phyloP scores from a whole-genome alignment of 2,113 vertebrate species.

The Dromiciops gliroides region DNA sequence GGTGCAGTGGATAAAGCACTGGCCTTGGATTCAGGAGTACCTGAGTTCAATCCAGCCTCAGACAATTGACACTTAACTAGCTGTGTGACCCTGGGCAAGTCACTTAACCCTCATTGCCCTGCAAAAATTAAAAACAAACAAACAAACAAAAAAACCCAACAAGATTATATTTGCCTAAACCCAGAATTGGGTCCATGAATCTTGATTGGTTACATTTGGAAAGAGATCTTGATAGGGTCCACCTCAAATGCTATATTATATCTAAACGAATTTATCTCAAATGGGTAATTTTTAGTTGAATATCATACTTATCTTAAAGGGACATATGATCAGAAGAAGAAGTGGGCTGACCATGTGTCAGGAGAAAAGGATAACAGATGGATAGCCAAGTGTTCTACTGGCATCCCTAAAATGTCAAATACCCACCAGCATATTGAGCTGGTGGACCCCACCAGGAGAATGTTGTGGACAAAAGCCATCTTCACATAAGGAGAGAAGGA shows the following conservation, averaged over 20 bases:
- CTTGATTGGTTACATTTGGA: not conserved
- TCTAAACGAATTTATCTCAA: not conserved
- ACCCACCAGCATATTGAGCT: not conserved
- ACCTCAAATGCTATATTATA: not conserved
- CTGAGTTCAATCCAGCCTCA: too few relatives aligned
- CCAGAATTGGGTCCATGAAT: not conserved
- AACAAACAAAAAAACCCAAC: too few relatives aligned
- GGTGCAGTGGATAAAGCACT: too few relatives aligned
- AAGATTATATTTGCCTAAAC: fast-evolving
- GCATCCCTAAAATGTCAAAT: not conserved
- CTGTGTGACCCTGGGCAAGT: too few relatives aligned
- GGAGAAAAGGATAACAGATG: not conserved
- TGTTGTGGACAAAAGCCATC: not conserved
- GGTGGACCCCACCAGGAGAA: not conserved
- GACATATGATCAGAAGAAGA: not conserved
- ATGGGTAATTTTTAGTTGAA: not conserved
- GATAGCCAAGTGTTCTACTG: not conserved
- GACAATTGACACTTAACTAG: too few relatives aligned
- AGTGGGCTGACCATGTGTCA: not conserved
- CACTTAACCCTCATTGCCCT: too few relatives aligned
- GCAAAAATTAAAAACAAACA: too few relatives aligned
- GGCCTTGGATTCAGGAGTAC: too few relatives aligned
- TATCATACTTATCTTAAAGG: not conserved
- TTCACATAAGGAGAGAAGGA: not conserved
- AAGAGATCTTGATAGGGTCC: not conserved